phyloP scores from a whole-genome alignment of 2,888 invertebrate species.

The Ophion ventricosus region DNA sequence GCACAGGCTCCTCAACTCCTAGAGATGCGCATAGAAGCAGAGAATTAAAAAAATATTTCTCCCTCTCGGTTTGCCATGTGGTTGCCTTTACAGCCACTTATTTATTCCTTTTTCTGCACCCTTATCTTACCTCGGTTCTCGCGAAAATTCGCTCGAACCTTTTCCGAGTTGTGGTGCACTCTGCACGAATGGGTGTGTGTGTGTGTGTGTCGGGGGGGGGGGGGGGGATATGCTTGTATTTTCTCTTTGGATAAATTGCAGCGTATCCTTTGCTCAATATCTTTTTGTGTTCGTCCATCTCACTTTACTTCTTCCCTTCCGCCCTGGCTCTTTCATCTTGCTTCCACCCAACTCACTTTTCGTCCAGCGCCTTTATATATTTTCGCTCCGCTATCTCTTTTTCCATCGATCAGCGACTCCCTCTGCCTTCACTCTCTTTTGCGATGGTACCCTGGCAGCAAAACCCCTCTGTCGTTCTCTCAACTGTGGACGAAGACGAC shows the following conservation, averaged over 20 bases:
- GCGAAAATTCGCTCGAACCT: slow-evolving; percentile 63
- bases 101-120: slow-evolving; percentile 36
- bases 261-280: slow-evolving; percentile 67
- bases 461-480: slow-evolving; percentile 33
- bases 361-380: slow-evolving; percentile 54
- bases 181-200: slow-evolving; percentile 4
- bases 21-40: slow-evolving; percentile 17
- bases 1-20: neutral
- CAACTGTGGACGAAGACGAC: slow-evolving; percentile 58
- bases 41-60: slow-evolving; percentile 67
- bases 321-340: slow-evolving; percentile 19
- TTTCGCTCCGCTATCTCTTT: slow-evolving; percentile 52
- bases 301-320: slow-evolving; percentile 20
- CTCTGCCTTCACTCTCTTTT: slow-evolving; percentile 47
- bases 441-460: slow-evolving; percentile 36
- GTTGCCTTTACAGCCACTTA: slow-evolving; percentile 20
- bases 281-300: slow-evolving; percentile 51
- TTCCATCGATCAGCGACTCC: slow-evolving; percentile 57
- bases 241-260: slow-evolving; percentile 67
- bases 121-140: slow-evolving; percentile 59
- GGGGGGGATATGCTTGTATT: slow-evolving; percentile 61
- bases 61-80: slow-evolving; percentile 44
- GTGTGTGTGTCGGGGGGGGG: too few species aligned
- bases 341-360: slow-evolving; percentile 51
- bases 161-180: slow-evolving; percentile 50